phyloP scores from a whole-genome alignment of 1,140 invertebrate species.

The Trigoniulus corallinus region DNA sequence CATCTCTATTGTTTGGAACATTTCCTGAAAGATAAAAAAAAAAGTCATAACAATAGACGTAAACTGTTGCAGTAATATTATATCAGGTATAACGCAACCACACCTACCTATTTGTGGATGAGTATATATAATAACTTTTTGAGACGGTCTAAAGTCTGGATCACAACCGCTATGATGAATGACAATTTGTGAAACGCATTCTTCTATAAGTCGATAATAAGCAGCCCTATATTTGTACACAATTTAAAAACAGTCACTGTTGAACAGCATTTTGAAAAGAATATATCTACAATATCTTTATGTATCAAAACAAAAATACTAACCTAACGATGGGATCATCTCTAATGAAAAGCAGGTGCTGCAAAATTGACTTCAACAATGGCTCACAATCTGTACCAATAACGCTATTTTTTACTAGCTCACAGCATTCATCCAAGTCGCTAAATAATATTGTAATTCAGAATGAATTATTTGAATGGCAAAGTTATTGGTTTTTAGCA shows the following conservation, averaged over 20 bases:
- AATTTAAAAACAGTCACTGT: too few species aligned
- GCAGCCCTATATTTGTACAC: constrained; percentile 51
- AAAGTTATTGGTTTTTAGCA: neutral
- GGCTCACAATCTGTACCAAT: constrained; percentile 75
- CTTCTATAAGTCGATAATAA: constrained; percentile 93
- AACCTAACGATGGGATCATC: constrained; percentile 74
- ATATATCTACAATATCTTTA: neutral
- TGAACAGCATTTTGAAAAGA: too few species aligned
- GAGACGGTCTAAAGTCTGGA: constrained; percentile 72
- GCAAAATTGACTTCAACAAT: constrained; percentile 84
- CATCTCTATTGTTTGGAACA: too few species aligned
- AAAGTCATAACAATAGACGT: too few species aligned
- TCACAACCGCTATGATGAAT: constrained; percentile 84
- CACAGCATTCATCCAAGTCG: constrained; percentile 82
- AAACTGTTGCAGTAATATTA: too few species aligned
- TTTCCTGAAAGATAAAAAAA: too few species aligned
- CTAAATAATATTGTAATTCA: constrained; percentile 1
- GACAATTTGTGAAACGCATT: constrained; percentile 92
- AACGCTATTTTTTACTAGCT: constrained; percentile 72
- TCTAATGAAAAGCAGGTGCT: constrained; percentile 83
- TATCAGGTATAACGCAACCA: too few species aligned
- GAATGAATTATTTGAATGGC: neutral
- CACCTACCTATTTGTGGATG: constrained; percentile 76
- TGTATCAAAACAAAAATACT: constrained; percentile 15
- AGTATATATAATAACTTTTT: constrained; percentile 84